Base-by-base conservation (phyloP, 1,140 invertebrate species). In the Muscidifurax raptorellus region DNA sequence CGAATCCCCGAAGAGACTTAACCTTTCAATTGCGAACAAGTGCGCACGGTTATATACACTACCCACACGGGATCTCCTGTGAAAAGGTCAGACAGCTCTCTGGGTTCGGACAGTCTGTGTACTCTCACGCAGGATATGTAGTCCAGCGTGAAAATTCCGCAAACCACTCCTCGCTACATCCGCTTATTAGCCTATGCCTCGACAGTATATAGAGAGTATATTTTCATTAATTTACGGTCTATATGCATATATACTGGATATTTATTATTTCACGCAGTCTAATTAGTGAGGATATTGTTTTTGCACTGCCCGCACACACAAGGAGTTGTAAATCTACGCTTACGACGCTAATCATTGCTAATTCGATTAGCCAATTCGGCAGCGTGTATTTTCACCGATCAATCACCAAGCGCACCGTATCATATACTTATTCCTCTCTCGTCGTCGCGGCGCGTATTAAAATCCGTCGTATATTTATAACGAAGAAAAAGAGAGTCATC, bases 221-320 rank as follows among this genome's bases (percentile, higher is more conserved):
- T 76, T 82, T 76, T 36, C 59, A 44, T 40, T 27, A 76, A 66
- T 36, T 82, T 66, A 82, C 28, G 59, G 22, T 36, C 44, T 10
- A 52, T 25, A n/a, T 69, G 7, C 13, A 28, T 13, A 27, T 25
- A 40, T 67, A 40, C 13, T 66, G 47, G 40, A 82, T 82, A 66
- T 82, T 75, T 82, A 82, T 82, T 76, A 82, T 82, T 76, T n/a
- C 66, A 13, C 27, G 25, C 67, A 74, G 32, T 74, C 32, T 74
- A 74, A 74, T 32, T 74, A 32, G 32, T 9, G 18, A 7, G 15
- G 32, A 74, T 32, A 36, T 74, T 74, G 27, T 74, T 36, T 32
- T 40, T n/a, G 27, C 66, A 71, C 18, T 59, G 52, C n/a, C 22
- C 22, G 22, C 22, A 18, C 18, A n/a, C 15, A 22, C 22, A 6